These are phyloP conservation scores for Caenorhabditis macrosperma DNA, from an alignment of 2,888 invertebrate species.

Conservation along the genomic window DNA sequence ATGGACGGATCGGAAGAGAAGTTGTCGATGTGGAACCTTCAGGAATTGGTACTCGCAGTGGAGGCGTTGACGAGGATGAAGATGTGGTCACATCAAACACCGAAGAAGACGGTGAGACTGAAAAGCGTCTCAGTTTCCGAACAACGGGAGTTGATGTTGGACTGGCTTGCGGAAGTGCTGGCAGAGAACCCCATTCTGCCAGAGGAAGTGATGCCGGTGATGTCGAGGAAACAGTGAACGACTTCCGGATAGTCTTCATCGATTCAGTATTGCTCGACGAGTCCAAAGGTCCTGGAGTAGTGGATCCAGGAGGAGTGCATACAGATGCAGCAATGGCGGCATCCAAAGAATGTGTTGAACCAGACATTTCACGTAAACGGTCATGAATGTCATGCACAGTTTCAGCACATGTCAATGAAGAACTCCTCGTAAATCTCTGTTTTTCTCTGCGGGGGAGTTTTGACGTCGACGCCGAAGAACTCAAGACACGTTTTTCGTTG, in stretches of 20 bases:
- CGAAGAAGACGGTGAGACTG: constrained; percentile 70
- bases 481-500: constrained; percentile 37
- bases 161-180: constrained; percentile 62
- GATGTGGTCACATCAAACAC: constrained; percentile 63
- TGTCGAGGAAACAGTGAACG: constrained; percentile 31
- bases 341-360: constrained; percentile 68
- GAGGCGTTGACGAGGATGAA: constrained; percentile 2
- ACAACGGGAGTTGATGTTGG: constrained; percentile 57
- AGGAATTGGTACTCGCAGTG: constrained; percentile 26
- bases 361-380: constrained; percentile 68
- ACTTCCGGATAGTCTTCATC: constrained; percentile 66
- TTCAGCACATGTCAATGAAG: constrained; percentile 72
- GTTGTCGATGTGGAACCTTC: background rate
- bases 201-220: constrained; percentile 21
- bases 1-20: constrained; percentile 42
- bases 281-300: constrained; percentile 57
- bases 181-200: constrained; percentile 68
- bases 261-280: constrained; percentile 61
- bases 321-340: constrained; percentile 38
- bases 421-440: constrained; percentile 59
- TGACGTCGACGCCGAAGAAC: constrained; percentile 17
- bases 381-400: constrained; percentile 70
- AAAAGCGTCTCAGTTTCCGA: constrained; percentile 69
- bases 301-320: constrained; percentile 16
- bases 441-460: constrained; percentile 27